phyloP scores from a whole-genome alignment of 2,888 invertebrate species.

The Villa cingulata region DNA sequence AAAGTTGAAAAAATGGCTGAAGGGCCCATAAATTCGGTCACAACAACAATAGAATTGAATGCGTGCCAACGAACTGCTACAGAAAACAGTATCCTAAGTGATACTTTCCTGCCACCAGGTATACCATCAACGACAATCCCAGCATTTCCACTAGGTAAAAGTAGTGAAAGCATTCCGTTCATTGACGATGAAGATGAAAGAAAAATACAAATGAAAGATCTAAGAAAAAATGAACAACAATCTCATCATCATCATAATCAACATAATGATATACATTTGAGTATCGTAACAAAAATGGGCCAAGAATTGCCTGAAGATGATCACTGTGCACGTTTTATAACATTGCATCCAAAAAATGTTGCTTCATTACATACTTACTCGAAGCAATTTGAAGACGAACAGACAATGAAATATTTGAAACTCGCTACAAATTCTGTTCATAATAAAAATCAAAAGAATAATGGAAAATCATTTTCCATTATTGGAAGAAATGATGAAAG shows the following conservation, averaged over 20 bases:
- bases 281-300: no score
- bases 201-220: slow-evolving; percentile 3
- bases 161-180: slow-evolving; percentile 15
- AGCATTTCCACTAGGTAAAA: slow-evolving; percentile 1
- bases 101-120: slow-evolving; percentile 2
- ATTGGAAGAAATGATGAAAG: slow-evolving; percentile 2
- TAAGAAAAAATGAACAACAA: slow-evolving; percentile 9
- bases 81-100: neutral
- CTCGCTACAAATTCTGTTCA: neutral
- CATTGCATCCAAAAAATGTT: slow-evolving; percentile 15
- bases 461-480: neutral
- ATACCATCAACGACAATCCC: slow-evolving; percentile 4
- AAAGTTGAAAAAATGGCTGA: neutral
- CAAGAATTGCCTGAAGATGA: slow-evolving; percentile 1
- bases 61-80: neutral
- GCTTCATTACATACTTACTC: slow-evolving; percentile 5
- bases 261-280: no score
- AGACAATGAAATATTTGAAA: slow-evolving; percentile 4
- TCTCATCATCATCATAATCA: neutral
- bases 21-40: neutral
- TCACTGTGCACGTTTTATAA: slow-evolving; percentile 13
- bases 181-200: slow-evolving; percentile 15
- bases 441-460: slow-evolving; percentile 2
- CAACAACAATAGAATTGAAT: neutral
- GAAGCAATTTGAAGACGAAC: slow-evolving; percentile 3